phyloP scores from a whole-genome alignment of 2,113 vertebrate genomes.

The Tachycineta bicolor region DNA sequence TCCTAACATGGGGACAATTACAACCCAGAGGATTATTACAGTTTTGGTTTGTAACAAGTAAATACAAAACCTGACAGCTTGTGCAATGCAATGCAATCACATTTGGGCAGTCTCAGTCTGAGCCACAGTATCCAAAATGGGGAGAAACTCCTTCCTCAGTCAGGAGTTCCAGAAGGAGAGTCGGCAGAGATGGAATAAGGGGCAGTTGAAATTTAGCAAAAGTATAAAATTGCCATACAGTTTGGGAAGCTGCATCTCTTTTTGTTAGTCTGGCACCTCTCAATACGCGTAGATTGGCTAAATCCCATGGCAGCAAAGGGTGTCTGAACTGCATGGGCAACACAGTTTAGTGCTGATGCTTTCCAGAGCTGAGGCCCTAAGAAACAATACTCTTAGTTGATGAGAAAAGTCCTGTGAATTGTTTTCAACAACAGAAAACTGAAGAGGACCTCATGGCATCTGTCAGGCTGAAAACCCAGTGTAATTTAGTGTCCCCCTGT shows the following conservation, averaged over 20 bases:
- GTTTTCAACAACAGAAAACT: neutral
- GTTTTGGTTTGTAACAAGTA: neutral
- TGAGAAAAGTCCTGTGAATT: neutral
- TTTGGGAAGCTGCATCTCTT: neutral
- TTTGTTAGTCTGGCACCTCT: neutral
- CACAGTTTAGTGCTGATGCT: neutral
- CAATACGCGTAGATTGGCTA: neutral
- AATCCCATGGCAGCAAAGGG: neutral
- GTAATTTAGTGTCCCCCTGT: neutral
- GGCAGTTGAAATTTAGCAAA: neutral
- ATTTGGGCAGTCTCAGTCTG: neutral
- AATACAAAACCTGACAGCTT: neutral
- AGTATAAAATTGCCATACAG: accelerated
- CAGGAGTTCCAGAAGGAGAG: neutral
- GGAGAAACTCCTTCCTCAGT: neutral
- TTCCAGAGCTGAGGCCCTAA: neutral
- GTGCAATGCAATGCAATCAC: neutral
- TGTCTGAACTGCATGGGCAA: neutral
- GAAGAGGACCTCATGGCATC: neutral
- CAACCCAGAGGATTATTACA: neutral
- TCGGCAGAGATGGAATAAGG: accelerated
- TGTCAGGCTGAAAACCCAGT: neutral
- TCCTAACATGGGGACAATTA: neutral
- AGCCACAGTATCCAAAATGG: neutral
- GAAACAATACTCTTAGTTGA: neutral